Base-by-base conservation (phyloP, 2,888 invertebrate genomes). In the Mystacides longicornis region DNA sequence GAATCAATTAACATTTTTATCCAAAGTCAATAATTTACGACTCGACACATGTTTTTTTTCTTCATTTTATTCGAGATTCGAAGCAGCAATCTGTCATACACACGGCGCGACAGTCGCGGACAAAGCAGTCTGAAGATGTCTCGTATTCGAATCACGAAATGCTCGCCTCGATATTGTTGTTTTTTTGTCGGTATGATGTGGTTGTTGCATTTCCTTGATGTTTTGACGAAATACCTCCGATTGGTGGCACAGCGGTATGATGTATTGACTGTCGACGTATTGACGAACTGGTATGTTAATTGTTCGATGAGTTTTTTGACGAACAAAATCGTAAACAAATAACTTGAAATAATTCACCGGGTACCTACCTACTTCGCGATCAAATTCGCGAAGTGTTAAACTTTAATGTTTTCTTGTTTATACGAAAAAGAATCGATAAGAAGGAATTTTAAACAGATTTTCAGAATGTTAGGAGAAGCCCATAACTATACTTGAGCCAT, bases 11-110 rank as follows among this genome's bases (percentile, higher is more conserved):
- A 49, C 58, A 60, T 57, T 58, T 58, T 54, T 55, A 57, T 58
- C 60, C 57, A 60, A 58, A 60, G 53, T 50, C 23, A 53, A 54
- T 58, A 60, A 60, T 60, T 60, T 60, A 60, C 60, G 60, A 60
- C 55, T 54, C 57, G 50, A 60, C 60, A 60, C 60, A 58, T 59
- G 58, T 60, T 60, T 60, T 60, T 60, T 60, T 23, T 20, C 33
- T 37, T 16, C n/a, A 43, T 18, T 20, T 33, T 47, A 23, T 22
- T 51, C 37, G 43, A 37, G 37, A 37, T n/a, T 16, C 14, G n/a
- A n/a, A 3, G 7, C 37, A 14, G 16, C 16, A 37, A 37, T 37
- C 50, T 45, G n/a, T 51, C 55, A 51, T 51, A 55, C 23, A n/a
- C n/a, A 51, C 4, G 55, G 55, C 16, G 22, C 21, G 55, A 7